phyloP scores from a whole-genome alignment of 37 sponge, comb jelly and placozoan genomes.

The Petrosia ficiformis region DNA sequence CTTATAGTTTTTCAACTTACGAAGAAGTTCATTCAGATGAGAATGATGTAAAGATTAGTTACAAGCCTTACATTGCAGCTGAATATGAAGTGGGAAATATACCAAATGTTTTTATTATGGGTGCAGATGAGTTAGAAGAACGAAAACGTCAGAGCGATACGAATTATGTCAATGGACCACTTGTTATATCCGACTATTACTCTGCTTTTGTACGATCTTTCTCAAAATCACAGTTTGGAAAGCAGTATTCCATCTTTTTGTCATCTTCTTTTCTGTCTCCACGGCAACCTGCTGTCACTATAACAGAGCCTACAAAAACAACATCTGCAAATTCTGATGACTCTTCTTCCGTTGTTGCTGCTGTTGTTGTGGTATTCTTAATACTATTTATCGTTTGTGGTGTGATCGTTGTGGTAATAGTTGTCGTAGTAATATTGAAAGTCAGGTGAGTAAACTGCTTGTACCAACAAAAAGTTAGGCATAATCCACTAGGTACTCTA shows the following conservation, averaged over 20 bases:
- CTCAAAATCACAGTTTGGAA: background rate
- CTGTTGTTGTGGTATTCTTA: background rate
- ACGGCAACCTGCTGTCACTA: background rate
- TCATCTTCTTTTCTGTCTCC: background rate
- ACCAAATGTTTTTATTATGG: background rate
- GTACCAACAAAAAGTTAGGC: too few species aligned
- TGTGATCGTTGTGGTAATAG: background rate
- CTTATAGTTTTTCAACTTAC: background rate
- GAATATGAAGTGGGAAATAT: background rate
- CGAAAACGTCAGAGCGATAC: background rate
- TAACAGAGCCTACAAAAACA: background rate
- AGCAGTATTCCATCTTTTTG: background rate
- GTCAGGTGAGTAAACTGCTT: too few species aligned
- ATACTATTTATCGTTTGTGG: background rate
- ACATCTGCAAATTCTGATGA: background rate
- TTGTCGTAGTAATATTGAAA: background rate
- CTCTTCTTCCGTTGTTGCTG: background rate
- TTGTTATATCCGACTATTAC: background rate
- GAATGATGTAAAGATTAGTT: background rate
- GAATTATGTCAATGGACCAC: background rate
- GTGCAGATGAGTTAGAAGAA: background rate
- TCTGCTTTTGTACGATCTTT: background rate
- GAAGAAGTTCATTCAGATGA: background rate
- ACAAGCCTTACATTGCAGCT: constrained; percentile 7
- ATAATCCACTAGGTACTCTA: too few species aligned